Percentiles rank a stretch among this genome's conserved stretches.
Conservation (phyloP, 2,113 vertebrate genomes). For the Tachycineta bicolor region DNA sequence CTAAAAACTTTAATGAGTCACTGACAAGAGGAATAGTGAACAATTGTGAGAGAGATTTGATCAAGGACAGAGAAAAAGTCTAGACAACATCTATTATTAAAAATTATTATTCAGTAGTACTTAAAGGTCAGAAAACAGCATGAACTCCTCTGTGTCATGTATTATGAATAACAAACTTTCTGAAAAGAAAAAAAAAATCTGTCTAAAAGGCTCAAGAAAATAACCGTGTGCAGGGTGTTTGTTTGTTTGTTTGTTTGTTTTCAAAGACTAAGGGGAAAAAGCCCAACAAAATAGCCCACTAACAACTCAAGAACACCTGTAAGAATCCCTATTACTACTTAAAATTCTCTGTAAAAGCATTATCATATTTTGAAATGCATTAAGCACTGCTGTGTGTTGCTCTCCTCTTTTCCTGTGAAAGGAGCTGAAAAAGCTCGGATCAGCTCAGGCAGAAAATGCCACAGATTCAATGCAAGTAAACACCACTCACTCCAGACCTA, state of each 20-base stretch:
- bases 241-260: neutral
- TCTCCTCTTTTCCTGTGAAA: neutral
- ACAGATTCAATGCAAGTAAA: neutral
- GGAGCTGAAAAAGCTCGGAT: neutral
- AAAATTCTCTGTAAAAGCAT: neutral
- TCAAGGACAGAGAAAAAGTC: neutral
- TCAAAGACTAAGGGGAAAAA: neutral
- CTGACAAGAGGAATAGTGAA: neutral
- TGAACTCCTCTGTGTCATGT: neutral
- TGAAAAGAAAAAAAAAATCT: neutral
- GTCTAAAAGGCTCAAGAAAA: neutral
- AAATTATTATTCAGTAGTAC: neutral
- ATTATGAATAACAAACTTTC: neutral
- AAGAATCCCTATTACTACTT: neutral
- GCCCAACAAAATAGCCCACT: neutral
- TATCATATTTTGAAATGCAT: neutral
- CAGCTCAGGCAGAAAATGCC: neutral
- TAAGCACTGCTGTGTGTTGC: neutral
- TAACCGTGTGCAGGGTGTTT: accelerated
- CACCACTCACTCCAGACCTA: neutral
- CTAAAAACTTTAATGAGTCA: neutral
- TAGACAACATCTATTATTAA: neutral
- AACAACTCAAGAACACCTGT: neutral
- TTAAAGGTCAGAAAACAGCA: neutral
- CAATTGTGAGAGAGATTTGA: neutral